phyloP scores from a whole-genome alignment of 2,888 invertebrate species.

The Syrista parreyssii region DNA sequence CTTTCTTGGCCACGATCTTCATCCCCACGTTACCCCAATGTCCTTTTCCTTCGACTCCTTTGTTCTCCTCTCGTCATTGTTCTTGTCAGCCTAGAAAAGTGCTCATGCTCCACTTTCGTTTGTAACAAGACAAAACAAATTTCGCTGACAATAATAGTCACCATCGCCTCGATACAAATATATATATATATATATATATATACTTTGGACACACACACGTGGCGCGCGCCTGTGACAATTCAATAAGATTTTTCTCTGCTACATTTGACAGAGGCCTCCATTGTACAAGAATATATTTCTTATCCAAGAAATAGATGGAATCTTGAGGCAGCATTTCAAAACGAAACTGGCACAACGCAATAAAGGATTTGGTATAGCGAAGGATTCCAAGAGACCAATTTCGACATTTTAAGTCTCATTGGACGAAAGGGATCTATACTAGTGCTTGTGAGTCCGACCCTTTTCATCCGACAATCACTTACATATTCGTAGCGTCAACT shows the following conservation, averaged over 20 bases:
- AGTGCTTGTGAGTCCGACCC: not conserved
- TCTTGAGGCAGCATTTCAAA: not conserved
- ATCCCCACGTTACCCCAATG: not conserved
- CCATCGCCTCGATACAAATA: not conserved
- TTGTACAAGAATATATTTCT: not conserved
- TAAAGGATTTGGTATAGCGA: not conserved
- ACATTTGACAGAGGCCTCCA: not conserved
- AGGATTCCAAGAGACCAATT: not conserved
- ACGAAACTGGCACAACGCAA: not conserved
- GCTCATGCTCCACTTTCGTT: not conserved
- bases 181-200: not conserved
- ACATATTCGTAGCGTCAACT: not conserved
- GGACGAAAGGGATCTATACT: not conserved
- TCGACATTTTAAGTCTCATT: not conserved
- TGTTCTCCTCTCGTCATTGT: not conserved
- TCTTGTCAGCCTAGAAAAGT: not conserved
- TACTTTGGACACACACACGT: no score
- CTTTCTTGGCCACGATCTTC: not conserved
- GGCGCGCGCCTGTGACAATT: not conserved
- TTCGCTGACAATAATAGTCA: not conserved
- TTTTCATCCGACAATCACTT: not conserved
- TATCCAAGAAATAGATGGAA: not conserved
- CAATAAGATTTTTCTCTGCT: not conserved
- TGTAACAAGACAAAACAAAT: not conserved
- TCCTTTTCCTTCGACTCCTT: not conserved